Conservation (phyloP, 2,888 invertebrate genomes). For the Ligdia adustata region DNA sequence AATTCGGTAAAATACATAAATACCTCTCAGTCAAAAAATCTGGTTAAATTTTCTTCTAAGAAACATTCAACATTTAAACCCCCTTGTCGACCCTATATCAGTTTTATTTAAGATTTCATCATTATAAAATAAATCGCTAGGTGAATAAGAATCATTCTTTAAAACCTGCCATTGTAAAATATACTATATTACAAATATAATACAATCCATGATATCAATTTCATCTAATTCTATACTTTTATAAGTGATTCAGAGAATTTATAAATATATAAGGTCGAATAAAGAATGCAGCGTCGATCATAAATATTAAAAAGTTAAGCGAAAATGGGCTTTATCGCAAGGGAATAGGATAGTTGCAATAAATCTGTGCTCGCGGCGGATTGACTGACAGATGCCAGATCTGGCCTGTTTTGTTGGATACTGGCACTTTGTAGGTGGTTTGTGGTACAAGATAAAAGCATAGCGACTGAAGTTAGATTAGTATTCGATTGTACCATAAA, state of each 20-base stretch:
- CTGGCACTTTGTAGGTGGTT: conserved; percentile 14
- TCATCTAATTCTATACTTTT: no score
- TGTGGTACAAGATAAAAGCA: conserved; percentile 14
- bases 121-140: conserved; percentile 11
- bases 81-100: conserved; percentile 30
- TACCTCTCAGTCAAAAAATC: background rate
- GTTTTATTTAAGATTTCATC: conserved; percentile 33
- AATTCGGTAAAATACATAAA: no score
- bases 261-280: no score
- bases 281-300: background rate
- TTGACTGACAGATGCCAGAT: conserved; percentile 42
- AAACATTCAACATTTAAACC: conserved; percentile 23
- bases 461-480: background rate
- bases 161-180: conserved; percentile 7
- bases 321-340: conserved; percentile 24
- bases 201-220: no score
- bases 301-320: background rate
- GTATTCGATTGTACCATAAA: no score
- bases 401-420: conserved; percentile 25
- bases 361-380: conserved; percentile 33
- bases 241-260: no score
- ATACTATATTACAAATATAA: no score
- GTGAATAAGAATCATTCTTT: no score
- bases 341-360: conserved; percentile 27
- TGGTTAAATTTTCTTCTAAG: conserved; percentile 13